These are phyloP conservation scores for Eublepharis macularius DNA, from an alignment of 2,113 vertebrate genomes.

Conservation along the genomic window DNA sequence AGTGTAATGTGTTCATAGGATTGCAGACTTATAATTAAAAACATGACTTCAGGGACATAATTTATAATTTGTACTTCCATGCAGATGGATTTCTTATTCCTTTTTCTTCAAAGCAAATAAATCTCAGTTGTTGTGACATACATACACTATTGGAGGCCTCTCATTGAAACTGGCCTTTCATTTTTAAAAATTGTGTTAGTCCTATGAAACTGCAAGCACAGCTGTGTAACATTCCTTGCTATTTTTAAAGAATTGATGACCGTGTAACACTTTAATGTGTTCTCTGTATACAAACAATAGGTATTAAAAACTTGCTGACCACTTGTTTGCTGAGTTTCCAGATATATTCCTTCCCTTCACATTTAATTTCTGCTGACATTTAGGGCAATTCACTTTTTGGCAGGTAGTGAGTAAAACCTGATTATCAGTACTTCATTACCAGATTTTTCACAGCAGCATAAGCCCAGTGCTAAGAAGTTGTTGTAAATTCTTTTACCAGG, in stretches of 20 bases:
- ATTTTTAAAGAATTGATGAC: constrained; percentile 16
- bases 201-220: not conserved
- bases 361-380: constrained; percentile 51
- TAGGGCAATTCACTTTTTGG: constrained; percentile 15
- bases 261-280: not conserved
- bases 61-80: not conserved
- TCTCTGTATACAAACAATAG: constrained; percentile 30
- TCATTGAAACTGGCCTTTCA: not conserved
- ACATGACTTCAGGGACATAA: not conserved
- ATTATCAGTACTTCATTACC: constrained; percentile 51
- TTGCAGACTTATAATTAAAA: no score
- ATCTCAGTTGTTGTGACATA: not conserved
- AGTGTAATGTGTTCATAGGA: no score
- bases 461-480: constrained; percentile 42
- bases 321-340: constrained; percentile 30
- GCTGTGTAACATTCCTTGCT: not conserved
- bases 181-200: not conserved
- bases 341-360: constrained; percentile 4
- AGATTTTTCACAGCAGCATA: constrained; percentile 39
- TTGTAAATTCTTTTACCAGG: constrained; percentile 32
- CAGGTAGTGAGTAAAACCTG: not conserved
- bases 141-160: not conserved
- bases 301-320: constrained; percentile 23
- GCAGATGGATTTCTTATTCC: not conserved
- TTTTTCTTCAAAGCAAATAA: not conserved